Evolutionary conservation across 2,888 invertebrate genomes (phyloP), one percentile per base, ranked within the genome.

Genomic region (Anthrax anthrax): DNA sequence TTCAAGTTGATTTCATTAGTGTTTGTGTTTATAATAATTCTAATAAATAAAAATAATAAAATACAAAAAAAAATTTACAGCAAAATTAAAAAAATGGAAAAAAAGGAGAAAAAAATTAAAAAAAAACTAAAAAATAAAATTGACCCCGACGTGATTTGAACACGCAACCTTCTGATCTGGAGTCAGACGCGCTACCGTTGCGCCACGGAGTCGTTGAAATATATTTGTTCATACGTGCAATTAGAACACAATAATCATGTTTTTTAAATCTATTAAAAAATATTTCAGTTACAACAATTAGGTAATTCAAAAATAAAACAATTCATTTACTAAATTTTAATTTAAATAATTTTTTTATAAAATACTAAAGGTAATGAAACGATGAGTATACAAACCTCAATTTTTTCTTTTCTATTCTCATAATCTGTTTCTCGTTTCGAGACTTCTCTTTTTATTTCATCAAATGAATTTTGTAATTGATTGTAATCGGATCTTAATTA

Each of bases 61-160:
- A 23, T 6, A 23, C 8, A 37, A 19, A 43, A 18, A 18, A 43
- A 19, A 19, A 14, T 16, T 37, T 37, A 34, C 4, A 23, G 12
- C 3, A 12, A 32, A 32, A 1, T 3, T 37, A 39, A 32, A 38
- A 44, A 34, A 32, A 18, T 23, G 14, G 23, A 14, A n/a, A 4
- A 13, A 39, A 34, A 17, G 4, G 13, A 32, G 29, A 34, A 29
- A 18, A 37, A n/a, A n/a, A n/a, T n/a, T n/a, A n/a, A n/a, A n/a
- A 29, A 43, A 47, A 32, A 17, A 44, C 23, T 13, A 23, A n/a
- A 23, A 0, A 8, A 18, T 5, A 17, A 37, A 27, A 4, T 41
- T 51, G 49, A 51, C 49, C 48, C 49, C 51, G 51, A 51, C 46
- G 51, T 50, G 47, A 51, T 51, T 50, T 48, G 51, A 51, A 51